A percentile compares a stretch with the other conserved stretches of the same genome.
Conservation (phyloP, 2,888 invertebrate species). For the Acanthacorydalis orientalis region DNA sequence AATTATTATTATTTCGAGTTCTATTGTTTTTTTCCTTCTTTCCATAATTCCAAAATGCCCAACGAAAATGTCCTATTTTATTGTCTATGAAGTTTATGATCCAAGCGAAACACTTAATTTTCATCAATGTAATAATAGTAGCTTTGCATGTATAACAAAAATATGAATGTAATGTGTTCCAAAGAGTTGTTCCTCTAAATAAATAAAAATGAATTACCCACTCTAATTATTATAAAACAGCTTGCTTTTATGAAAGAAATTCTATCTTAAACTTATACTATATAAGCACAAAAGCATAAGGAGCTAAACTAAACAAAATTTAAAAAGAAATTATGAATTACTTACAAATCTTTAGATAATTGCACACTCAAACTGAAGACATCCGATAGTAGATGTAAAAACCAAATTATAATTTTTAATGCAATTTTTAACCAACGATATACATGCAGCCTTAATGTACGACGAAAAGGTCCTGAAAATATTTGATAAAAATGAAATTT, state of each 20-base stretch:
- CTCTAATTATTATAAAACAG: too few relatives aligned
- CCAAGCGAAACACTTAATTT: constrained; percentile 28
- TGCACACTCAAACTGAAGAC: constrained; percentile 63
- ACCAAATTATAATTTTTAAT: constrained; percentile 51
- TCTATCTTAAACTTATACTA: too few relatives aligned
- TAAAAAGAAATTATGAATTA: constrained; percentile 14
- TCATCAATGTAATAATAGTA: constrained; percentile 30
- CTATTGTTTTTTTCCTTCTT: constrained; percentile 6
- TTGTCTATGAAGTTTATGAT: constrained; percentile 33
- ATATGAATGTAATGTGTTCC: constrained; percentile 23
- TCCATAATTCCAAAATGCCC: constrained; percentile 34
- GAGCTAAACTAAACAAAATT: background rate
- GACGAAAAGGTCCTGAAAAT: constrained; percentile 21
- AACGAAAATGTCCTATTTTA: constrained; percentile 37
- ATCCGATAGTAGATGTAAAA: constrained; percentile 61
- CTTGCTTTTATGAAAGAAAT: too few relatives aligned
- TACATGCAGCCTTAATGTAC: constrained; percentile 31
- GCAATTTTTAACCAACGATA: constrained; percentile 36
- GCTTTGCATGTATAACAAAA: constrained; percentile 32
- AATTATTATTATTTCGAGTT: constrained; percentile 6
- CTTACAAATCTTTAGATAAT: constrained; percentile 55
- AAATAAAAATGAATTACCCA: constrained; percentile 1
- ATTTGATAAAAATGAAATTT: too few relatives aligned
- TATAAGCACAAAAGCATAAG: too few relatives aligned
- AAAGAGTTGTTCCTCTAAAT: constrained; percentile 13